phyloP scores from a whole-genome alignment of 1,140 invertebrate genomes.

The Mactra quadrangularis region DNA sequence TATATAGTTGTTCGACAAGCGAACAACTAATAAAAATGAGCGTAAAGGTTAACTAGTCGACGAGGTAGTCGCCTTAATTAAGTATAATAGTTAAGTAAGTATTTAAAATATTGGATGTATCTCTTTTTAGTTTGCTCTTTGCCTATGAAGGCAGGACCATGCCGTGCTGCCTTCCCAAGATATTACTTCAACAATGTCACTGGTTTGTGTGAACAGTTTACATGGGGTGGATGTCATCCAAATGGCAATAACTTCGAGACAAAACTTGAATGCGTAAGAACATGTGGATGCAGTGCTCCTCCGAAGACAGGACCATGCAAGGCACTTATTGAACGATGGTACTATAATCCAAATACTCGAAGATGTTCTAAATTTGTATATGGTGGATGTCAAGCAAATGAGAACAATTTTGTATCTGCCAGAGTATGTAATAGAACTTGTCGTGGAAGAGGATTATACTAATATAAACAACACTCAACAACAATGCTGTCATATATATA shows the following conservation, averaged over 20 bases:
- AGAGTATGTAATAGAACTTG: no score
- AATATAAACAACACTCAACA: no score
- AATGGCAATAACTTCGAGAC: slow-evolving; percentile 12
- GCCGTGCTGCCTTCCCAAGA: not conserved
- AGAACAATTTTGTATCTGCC: not conserved
- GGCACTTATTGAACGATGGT: not conserved
- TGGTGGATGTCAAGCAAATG: slow-evolving; percentile 3
- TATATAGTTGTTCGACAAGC: no score
- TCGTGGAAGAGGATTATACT: no score
- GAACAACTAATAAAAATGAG: no score
- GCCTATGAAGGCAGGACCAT: not conserved
- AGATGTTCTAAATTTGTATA: slow-evolving; percentile 1
- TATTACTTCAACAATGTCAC: not conserved
- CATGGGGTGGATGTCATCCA: slow-evolving; percentile 4
- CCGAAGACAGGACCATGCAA: not conserved
- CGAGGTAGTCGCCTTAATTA: no score
- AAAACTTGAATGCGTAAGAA: not conserved
- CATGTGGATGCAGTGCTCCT: not conserved
- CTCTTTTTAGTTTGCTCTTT: slow-evolving; percentile 25
- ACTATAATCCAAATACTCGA: not conserved
- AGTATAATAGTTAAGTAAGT: no score
- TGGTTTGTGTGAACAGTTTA: not conserved
- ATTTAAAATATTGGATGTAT: no score
- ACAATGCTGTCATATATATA: no score
- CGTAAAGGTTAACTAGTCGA: no score